Evolutionary conservation across 2,888 invertebrate genomes (phyloP).

Genomic region (Hypomecis punctinalis): DNA sequence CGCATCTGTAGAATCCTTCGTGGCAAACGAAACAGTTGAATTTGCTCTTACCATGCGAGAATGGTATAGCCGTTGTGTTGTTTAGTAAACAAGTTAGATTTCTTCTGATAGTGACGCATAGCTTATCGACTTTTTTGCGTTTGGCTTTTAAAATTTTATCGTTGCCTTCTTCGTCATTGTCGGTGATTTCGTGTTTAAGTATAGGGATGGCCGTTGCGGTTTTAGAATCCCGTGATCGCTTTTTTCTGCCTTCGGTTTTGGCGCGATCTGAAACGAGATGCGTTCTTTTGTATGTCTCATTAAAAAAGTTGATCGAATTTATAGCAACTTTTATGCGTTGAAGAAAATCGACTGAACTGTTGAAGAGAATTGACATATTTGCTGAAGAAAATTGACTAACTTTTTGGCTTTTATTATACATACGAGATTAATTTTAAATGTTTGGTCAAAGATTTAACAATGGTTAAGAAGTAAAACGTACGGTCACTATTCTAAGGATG

Average conservation of each 20-base stretch:
- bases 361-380: too few species aligned
- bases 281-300: constrained; percentile 34
- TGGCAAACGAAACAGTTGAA: constrained; percentile 59
- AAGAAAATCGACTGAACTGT: too few species aligned
- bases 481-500: too few species aligned
- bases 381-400: too few species aligned
- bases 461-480: too few species aligned
- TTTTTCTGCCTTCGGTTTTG: constrained; percentile 38
- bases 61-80: constrained; percentile 52
- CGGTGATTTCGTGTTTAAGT: constrained; percentile 9
- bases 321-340: neutral
- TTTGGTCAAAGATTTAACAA: too few species aligned
- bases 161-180: constrained; percentile 10
- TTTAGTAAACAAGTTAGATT: constrained; percentile 36
- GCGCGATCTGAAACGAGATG: constrained; percentile 36
- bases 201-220: constrained; percentile 14
- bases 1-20: constrained; percentile 45
- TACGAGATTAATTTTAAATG: too few species aligned
- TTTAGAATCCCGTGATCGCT: constrained; percentile 45
- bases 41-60: constrained; percentile 55
- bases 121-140: constrained; percentile 9
- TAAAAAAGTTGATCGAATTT: neutral
- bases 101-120: constrained; percentile 29
- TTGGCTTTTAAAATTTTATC: neutral
- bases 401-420: too few species aligned